Evolutionary conservation across 2,113 vertebrate species (phyloP), one percentile per base, ranked within the genome.

Genomic region (Pluvianellus socialis): DNA sequence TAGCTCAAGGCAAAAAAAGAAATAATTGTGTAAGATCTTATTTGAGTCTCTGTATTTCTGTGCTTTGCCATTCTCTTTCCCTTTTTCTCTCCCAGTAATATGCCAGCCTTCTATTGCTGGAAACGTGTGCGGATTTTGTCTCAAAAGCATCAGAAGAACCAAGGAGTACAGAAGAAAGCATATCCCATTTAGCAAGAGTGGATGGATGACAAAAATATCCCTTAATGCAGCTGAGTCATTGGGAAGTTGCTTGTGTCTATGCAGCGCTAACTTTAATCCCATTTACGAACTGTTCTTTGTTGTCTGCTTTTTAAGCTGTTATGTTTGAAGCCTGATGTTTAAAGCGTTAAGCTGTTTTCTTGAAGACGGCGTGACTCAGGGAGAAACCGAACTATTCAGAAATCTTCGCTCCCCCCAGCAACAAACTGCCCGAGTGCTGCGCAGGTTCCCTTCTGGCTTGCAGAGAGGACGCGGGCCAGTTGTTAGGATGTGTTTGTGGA

Each of bases 391-490:
- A 93, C 76, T 73, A 73, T 2, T 84, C 80, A 52, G 16, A 61
- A 23, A 40, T 65, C 26, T 89, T 71, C 0, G 1, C 21, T 30
- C 20, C 20, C 12, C 45, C 62, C 35, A 56, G 35, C 21, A 67
- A 5, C 21, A 55, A 86, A 23, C 33, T 44, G 45, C 15, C n/a
- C 22, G 66, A 42, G 21, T 61, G 35, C 80, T 42, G 66, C 7
- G 4, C 44, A 56, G 68, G 47, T 79, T 30, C n/a, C 66, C 74
- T 79, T 59, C 52, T 80, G 65, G 22, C 45, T 53, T 53, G 61
- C 79, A 73, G 71, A 66, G 49, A 16, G 67, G 40, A 32, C 8
- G 5, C 0, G 0, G 40, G 32, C n/a, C 20, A 10, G 27, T 61
- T 81, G 63, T 58, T 87, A 58, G 4, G 0, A 7, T 42, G 38